phyloP scores from a whole-genome alignment of 2,113 vertebrate genomes.

The Panthera tigris region DNA sequence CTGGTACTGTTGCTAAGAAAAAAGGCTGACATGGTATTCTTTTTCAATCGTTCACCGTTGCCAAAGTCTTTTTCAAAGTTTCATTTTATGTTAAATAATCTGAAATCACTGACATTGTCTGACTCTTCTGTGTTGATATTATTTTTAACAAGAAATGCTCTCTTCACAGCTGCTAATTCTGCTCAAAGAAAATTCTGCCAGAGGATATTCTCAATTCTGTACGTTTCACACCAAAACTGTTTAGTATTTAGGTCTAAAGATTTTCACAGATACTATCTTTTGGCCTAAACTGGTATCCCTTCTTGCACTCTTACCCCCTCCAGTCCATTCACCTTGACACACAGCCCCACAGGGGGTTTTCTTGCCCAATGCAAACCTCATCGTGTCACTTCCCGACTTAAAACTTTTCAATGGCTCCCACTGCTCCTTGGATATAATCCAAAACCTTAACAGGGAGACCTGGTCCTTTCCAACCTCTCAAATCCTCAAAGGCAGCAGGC shows the following conservation, averaged over 20 bases:
- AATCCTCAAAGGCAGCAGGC: background rate
- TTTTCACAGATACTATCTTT: background rate
- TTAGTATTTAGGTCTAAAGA: background rate
- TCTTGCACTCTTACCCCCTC: too few species aligned
- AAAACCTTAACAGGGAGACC: background rate
- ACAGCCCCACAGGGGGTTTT: background rate
- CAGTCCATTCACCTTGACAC: background rate
- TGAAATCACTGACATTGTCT: background rate
- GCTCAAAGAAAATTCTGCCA: background rate
- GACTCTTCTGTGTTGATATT: background rate
- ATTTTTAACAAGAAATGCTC: background rate
- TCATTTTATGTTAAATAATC: background rate
- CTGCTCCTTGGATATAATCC: background rate
- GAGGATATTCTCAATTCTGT: background rate
- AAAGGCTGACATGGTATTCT: background rate
- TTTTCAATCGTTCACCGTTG: conserved; percentile 21
- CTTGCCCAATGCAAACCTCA: background rate
- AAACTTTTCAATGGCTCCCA: background rate
- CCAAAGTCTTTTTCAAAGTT: background rate
- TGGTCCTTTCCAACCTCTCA: background rate
- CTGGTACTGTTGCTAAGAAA: background rate
- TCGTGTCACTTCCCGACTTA: background rate
- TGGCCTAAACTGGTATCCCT: background rate
- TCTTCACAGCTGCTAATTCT: background rate
- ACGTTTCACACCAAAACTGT: background rate